Base-by-base conservation (phyloP, 2,888 invertebrate species). In the Chrysolina haemoptera region DNA sequence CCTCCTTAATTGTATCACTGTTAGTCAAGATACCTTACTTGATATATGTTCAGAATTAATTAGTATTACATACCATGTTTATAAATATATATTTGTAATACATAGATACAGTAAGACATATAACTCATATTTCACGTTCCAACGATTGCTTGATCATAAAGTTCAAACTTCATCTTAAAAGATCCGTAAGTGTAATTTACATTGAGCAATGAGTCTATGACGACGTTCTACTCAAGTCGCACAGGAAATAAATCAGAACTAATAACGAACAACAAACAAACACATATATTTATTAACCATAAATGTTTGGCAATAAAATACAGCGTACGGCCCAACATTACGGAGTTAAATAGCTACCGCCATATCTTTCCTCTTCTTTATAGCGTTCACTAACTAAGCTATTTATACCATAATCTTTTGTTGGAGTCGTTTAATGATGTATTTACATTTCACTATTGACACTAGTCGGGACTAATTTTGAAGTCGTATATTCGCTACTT, bases 221-320 rank as follows among this genome's bases (percentile, higher is more conserved):
- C 66, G 67, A 53, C 18, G 67, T 35, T 67, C 67, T 53, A 20
- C 43, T 53, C 67, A 50, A 59, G n/a, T 76, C 76, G 75, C 73
- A 75, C 73, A 75, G 74, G 76, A 77, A 78, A 82, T 82, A 84
- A 84, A 83, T 83, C 83, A 83, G 79, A 73, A 78, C 80, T 79
- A 82, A 82, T 82, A 83, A 84, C 79, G 82, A 82, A 81, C 82
- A 81, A 82, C 83, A 83, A 84, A 83, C 84, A 82, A 80, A 82
- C 82, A 79, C 76, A 82, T 79, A 82, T 83, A 83, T 83, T 83
- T 84, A 84, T 82, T 80, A 78, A 79, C 79, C 82, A 79, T 84
- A 84, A 84, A 83, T 78, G 81, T 83, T 82, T 78, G 80, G 82
- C 79, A 82, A 82, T 84, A 82, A 84, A 83, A 82, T 75, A 70